Base-by-base conservation (phyloP, 2,888 invertebrate genomes). In the Bugulina stolonifera region DNA sequence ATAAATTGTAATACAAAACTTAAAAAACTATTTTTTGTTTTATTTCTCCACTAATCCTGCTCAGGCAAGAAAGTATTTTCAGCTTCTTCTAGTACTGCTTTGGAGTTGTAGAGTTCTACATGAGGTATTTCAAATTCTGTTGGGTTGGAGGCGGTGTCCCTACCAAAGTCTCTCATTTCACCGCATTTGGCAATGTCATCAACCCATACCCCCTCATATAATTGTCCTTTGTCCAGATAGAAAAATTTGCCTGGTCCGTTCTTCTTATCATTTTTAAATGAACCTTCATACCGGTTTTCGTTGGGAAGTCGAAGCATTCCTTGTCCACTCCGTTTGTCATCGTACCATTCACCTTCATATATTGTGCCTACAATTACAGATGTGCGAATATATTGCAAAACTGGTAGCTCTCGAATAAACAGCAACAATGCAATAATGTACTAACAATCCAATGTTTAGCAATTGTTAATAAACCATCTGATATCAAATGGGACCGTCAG, bases 271-370 rank as follows among this genome's bases (percentile, higher is more conserved):
- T 82, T 79, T 72, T 79, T 78, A 83, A 83, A 85, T n/a, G 80
- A 79, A 5, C 85, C 85, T 75, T 85, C 84, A 78, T 85, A 84
- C 35, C 84, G 74, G 73, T 85, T 85, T 73, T 84, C 83, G 78
- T 82, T 83, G 10, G 80, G 84, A 73, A 81, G 76, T 76, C 83
- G 75, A 22, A 83, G 74, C 82, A 85, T 83, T 69, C 85, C 85
- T 73, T 83, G 81, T 54, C 85, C 85, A 76, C 79, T 80, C 54
- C 83, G 75, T 73, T 81, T 75, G 73, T 84, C 84, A 77, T 84
- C 81, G 71, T 78, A 81, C 85, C 85, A 84, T 75, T 84, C 84
- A 32, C 84, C 84, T 74, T 84, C 84, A 75, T 83, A 84, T 55
- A 82, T 81, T 25, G 80, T 81, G 1, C 82, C 64, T 64, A 27